Evolutionary conservation across 1,140 invertebrate genomes (phyloP).

Genomic region (Caerostris darwini): DNA sequence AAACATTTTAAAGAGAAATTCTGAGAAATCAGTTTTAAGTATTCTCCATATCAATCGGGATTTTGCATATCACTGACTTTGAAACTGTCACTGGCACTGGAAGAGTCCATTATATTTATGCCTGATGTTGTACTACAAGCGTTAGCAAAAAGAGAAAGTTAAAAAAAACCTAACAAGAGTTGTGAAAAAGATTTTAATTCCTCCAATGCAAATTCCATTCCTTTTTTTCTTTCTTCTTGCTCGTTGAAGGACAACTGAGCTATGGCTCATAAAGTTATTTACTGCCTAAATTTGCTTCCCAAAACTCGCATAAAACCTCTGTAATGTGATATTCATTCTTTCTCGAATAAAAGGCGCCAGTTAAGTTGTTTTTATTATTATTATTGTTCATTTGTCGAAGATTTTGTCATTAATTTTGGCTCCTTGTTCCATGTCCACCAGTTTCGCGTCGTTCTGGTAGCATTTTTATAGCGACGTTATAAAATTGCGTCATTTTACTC

Average conservation of each 20-base stretch:
- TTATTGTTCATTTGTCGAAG: background rate
- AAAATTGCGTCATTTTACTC: background rate
- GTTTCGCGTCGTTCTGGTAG: background rate
- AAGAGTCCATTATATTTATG: background rate
- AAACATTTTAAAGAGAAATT: too few relatives aligned
- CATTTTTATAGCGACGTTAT: background rate
- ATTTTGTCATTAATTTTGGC: background rate
- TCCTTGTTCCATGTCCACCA: background rate
- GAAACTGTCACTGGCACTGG: too few relatives aligned
- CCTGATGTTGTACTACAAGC: too few relatives aligned
- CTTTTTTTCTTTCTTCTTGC: background rate
- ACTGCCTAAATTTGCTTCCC: background rate
- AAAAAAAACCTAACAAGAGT: background rate
- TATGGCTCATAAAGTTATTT: constrained; percentile 9
- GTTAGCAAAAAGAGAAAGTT: background rate
- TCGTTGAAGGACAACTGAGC: background rate
- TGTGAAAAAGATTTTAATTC: background rate
- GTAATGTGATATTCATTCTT: background rate
- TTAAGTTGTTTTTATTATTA: background rate
- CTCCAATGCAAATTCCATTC: background rate
- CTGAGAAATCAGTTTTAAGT: too few relatives aligned
- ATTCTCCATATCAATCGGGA: too few relatives aligned
- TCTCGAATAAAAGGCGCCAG: background rate
- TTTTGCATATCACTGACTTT: too few relatives aligned
- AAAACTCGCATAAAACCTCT: background rate